Evolutionary conservation across 2,888 invertebrate species (phyloP).

Genomic region (Syrphus vitripennis): DNA sequence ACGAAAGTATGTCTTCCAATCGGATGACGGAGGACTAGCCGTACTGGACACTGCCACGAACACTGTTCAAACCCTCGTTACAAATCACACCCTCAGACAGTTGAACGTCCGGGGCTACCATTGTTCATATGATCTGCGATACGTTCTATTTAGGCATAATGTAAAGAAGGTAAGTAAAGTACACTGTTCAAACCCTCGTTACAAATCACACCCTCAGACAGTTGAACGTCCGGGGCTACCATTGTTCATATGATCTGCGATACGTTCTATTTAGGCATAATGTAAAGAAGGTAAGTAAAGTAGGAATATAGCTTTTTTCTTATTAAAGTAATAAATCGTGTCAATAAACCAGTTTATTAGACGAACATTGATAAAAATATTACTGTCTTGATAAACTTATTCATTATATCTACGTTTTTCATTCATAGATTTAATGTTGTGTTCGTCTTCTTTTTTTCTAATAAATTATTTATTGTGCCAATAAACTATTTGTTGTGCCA

Average conservation of each 20-base stretch:
- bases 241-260: constrained; percentile 92
- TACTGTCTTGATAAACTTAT: too few relatives aligned
- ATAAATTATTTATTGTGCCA: too few relatives aligned
- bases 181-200: constrained; percentile 84
- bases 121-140: constrained; percentile 92
- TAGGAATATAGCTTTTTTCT: too few relatives aligned
- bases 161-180: constrained; percentile 89
- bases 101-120: constrained; percentile 93
- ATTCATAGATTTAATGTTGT: too few relatives aligned
- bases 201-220: constrained; percentile 94
- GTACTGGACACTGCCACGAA: constrained; percentile 91
- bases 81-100: constrained; percentile 93
- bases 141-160: constrained; percentile 94
- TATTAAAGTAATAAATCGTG: too few relatives aligned
- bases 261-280: constrained; percentile 95
- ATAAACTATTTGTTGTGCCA: too few relatives aligned
- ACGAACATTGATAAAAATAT: too few relatives aligned
- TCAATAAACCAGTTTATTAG: too few relatives aligned
- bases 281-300: constrained; percentile 92
- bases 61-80: constrained; percentile 89
- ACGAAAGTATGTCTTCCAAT: constrained; percentile 92
- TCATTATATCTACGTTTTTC: too few relatives aligned
- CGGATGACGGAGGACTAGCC: constrained; percentile 92
- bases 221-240: constrained; percentile 92
- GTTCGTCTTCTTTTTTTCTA: too few relatives aligned